Evolutionary conservation across 2,797 vertebrate genomes (phyloP), one percentile per base, ranked within the genome.

Genomic region (Sebastes itinus): DNA sequence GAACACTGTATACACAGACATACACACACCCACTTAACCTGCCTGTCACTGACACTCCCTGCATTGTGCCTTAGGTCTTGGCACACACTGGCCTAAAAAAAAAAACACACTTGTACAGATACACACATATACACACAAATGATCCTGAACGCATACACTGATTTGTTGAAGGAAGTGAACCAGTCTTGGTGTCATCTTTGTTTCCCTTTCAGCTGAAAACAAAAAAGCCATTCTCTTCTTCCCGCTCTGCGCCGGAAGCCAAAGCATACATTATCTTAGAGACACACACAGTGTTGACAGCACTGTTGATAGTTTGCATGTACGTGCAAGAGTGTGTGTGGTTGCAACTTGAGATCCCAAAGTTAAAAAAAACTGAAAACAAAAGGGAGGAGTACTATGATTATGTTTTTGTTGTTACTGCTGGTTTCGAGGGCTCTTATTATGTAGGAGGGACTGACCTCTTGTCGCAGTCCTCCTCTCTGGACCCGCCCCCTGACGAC

Each of bases 401-500:
- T 90, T 85, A 85, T 80, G 55, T 73, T 81, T 87, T 71, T 77
- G 65, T 75, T 72, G 72, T 70, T 32, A 73, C 70, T 70, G 52
- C 80, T 75, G 27, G 35, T 86, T 67, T 68, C 28, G 2, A 82
- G n/a, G 82, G 74, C 65, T 78, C 6, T 86, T 9, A 85, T 88
- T 78, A 58, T 63, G 32, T 33, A 62, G 59, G 56, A 77, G 79
- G 76, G 79, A 90, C 97, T 96, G 94, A 99, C 98, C 98, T 98
- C 96, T 96, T 96, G 85, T 97, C 95, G 20, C 90, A 90, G 52
- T 97, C 96, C 2, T 96, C 95, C 91, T 96, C 96, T 94, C 97
- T 88, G 93, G 94, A 93, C 90, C 96, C 95, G 16, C 94, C 95
- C 11, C 93, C 94, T 20, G 94, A 96, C 8, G 94, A 93, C 1